Evolutionary conservation across 30 jellyfish, hydroid and myxozoan genomes (phyloP), one percentile per base, ranked within the genome.

Genomic region (Cassiopea andromeda): DNA sequence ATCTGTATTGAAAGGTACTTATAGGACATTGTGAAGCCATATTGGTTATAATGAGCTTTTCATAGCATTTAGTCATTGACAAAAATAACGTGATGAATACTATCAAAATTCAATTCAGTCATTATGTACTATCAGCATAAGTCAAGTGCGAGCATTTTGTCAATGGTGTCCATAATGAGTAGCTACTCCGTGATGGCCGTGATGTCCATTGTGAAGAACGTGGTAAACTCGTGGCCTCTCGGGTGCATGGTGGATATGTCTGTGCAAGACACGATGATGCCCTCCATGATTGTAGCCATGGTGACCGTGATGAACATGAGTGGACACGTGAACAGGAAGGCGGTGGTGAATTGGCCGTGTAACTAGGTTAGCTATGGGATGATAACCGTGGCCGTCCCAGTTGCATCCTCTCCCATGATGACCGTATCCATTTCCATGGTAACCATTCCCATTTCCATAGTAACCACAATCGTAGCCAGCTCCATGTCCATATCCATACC

Each of bases 191-290:
- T 69, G 81, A 38, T 78, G 85, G 47, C 89, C 85, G 0, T 69
- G 76, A 60, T 82, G 83, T 1, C 91, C 91, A 83, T 72, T 69
- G 45, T 70, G 75, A 0, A 85, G 80, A 15, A 0, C 87, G 16
- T 73, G 76, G 54, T 54, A 81, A 50, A 44, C 70, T 6, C 50
- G 82, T 64, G 82, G 82, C 4, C 73, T 15, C 43, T 66, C 82
- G 46, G n/a, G 46, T 9, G 38, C 69, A 82, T 82, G 83, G 18
- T 83, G 91, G 76, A 47, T 76, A 61, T 84, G 85, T 73, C 83
- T 83, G 75, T 85, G 93, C 44, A 73, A 83, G 61, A 89, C 85
- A 78, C 94, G 89, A 46, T 75, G 82, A 54, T 87, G 94, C 67
- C 89, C 94, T 69, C 92, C 92, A 46, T 85, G 87, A 74, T 54